Evolutionary conservation across 2,113 vertebrate species (phyloP).

Genomic region (Platycercus adscitus): DNA sequence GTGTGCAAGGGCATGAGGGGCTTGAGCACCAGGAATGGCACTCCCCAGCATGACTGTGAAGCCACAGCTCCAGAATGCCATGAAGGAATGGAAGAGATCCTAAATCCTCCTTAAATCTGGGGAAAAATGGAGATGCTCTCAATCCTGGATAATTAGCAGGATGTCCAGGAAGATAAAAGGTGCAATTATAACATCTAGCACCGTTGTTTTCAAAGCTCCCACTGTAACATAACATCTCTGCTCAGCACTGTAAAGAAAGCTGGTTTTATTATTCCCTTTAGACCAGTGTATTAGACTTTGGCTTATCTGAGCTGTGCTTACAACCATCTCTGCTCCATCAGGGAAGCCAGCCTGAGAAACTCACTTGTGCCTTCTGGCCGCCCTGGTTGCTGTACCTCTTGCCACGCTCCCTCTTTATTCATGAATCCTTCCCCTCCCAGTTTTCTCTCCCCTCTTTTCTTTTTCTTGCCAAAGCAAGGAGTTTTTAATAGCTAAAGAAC

Average conservation of each 20-base stretch:
- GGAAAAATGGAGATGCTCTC: background rate
- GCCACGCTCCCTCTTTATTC: background rate
- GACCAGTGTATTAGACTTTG: background rate
- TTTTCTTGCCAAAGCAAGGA: constrained; percentile 26
- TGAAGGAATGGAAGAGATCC: background rate
- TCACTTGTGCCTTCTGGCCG: background rate
- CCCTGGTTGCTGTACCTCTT: background rate
- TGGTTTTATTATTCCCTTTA: background rate
- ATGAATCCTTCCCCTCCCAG: constrained; percentile 5
- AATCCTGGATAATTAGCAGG: background rate
- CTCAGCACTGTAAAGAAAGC: background rate
- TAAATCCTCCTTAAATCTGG: background rate
- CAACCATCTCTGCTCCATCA: background rate
- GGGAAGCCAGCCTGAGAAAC: background rate
- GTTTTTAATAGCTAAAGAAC: constrained; percentile 65
- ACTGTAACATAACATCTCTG: background rate
- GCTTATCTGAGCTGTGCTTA: background rate
- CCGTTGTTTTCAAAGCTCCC: background rate
- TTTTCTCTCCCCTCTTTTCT: background rate
- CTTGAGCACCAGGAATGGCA: background rate
- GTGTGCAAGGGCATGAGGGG: background rate
- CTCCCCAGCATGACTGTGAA: rapidly evolving
- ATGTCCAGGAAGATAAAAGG: background rate
- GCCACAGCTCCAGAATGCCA: background rate
- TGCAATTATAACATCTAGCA: background rate